Conservation (phyloP, 2,888 invertebrate species). For the Acrobasis repandana region DNA sequence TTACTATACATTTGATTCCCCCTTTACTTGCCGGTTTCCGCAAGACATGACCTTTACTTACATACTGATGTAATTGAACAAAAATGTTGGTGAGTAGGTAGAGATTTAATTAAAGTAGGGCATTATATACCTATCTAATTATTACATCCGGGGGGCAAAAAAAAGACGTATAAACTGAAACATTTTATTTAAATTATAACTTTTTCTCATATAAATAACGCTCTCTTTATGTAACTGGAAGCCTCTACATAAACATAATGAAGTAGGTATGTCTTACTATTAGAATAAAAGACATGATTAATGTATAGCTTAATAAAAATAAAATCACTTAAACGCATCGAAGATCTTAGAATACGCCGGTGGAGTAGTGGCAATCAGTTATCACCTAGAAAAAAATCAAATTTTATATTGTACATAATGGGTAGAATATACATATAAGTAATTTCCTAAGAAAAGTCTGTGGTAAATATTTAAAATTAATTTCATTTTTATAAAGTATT, state of each 20-base stretch:
- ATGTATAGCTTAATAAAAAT: slow-evolving; percentile 33
- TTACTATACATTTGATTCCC: no score
- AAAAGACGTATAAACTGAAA: slow-evolving; percentile 59
- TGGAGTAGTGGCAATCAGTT: slow-evolving; percentile 62
- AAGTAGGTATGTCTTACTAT: slow-evolving; percentile 50
- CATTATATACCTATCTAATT: no score
- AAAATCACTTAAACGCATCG: slow-evolving; percentile 27
- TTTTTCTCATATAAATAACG: slow-evolving; percentile 74
- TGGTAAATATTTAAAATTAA: no score
- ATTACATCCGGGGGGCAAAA: slow-evolving; percentile 56
- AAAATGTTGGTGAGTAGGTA: slow-evolving; percentile 21
- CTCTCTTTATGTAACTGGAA: slow-evolving; percentile 75
- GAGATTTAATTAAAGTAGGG: no score
- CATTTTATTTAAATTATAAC: slow-evolving; percentile 77
- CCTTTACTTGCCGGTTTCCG: no score
- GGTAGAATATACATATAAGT: not conserved
- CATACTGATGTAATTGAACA: no score
- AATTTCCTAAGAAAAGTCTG: not conserved
- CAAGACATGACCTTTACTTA: no score
- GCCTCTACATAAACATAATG: slow-evolving; percentile 75
- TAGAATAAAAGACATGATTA: slow-evolving; percentile 52
- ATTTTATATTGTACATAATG: not conserved
- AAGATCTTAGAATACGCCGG: slow-evolving; percentile 24
- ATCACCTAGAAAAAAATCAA: slow-evolving; percentile 72
- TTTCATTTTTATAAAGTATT: no score